Evolutionary conservation across 2,797 vertebrate species (phyloP), one percentile per base, ranked within the genome.

Genomic region (Microcaecilia unicolor): DNA sequence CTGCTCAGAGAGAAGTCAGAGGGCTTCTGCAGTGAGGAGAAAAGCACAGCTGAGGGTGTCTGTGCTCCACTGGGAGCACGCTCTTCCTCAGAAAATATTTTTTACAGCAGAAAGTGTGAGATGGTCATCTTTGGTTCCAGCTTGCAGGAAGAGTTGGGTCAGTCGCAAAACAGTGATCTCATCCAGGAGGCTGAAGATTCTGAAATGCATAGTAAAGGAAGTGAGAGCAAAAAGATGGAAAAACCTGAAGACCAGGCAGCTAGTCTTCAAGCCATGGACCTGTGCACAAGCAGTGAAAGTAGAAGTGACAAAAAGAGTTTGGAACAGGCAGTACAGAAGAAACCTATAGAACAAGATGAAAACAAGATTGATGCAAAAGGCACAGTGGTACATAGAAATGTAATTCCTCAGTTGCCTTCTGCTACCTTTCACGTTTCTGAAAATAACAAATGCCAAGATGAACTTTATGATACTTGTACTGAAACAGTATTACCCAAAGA

Each of bases 201-300:
- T n/a, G n/a, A n/a, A n/a, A n/a, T n/a, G n/a, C 8, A 3, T 17
- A 11, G 29, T 18, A 7, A n/a, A 25, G 24, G 16, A n/a, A 44
- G 44, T 4, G 35, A 28, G 28, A 31, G 28, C 7, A 57, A 41
- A 27, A 43, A 10, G 17, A 32, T 28, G 15, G 46, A 34, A 24
- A 34, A 49, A 21, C 15, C 22, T 11, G 10, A 3, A 4, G 35
- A 11, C 9, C 18, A 44, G 15, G 42, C 45, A 43, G 35, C 31
- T 26, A 28, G 39, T 14, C n/a, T n/a, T n/a, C 47, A 50, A n/a
- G 28, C 43, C n/a, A 17, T 46, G 16, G 14, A 15, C 8, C 35
- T 48, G 1, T 8, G 2, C 16, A 3, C 7, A 19, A 18, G 15
- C 8, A 8, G 1, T 1, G 12, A 16, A 17, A 2, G 31, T 10